Evolutionary conservation across 2,113 vertebrate genomes (phyloP), one percentile per base, ranked within the genome.

Genomic region (Salvator merianae): DNA sequence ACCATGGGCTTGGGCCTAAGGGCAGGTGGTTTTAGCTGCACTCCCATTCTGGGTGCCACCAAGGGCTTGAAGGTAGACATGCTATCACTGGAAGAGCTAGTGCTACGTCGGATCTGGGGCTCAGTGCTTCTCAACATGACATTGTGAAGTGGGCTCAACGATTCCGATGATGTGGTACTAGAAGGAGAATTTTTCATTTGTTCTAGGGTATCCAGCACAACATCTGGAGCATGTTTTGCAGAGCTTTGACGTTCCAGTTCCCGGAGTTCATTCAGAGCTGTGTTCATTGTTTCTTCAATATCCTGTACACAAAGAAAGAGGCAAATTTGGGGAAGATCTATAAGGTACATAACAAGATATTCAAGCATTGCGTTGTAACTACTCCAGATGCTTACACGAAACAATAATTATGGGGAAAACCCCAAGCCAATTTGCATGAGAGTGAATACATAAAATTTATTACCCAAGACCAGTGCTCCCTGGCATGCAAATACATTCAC

Each of bases 231-330:
- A 0, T 99, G 98, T 88, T 99, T 99, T 1, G 97, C 98, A 0
- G 99, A 98, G 89, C 98, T 99, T 95, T 99, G 99, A 68, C 98
- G 95, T 93, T 99, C 98, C 89, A 99, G 96, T 93, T 99, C 98
- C 0, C 98, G 98, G 62, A 99, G 96, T 95, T 99, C 98, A 0
- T 98, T 99, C 92, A 99, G 95, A 2, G 98, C 99, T 0, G 98
- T 98, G 95, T 99, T 99, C 99, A 99, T 99, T 0, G 98, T 99
- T 93, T 99, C 98, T 88, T 99, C 98, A 53, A 99, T 99, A 95
- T 99, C 99, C 99, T 99, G 93, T 87, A 43, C 82, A 43, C 82
- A 86, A 75, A 86, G 83, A 88, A 34, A 83, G 90, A 0, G 53
- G 71, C 81, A 53, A 0, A 0, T 89, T 47, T 78, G 89, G 9